Evolutionary conservation across 2,113 vertebrate genomes (phyloP), one percentile per base, ranked within the genome.

Genomic region (Dinomys branickii): DNA sequence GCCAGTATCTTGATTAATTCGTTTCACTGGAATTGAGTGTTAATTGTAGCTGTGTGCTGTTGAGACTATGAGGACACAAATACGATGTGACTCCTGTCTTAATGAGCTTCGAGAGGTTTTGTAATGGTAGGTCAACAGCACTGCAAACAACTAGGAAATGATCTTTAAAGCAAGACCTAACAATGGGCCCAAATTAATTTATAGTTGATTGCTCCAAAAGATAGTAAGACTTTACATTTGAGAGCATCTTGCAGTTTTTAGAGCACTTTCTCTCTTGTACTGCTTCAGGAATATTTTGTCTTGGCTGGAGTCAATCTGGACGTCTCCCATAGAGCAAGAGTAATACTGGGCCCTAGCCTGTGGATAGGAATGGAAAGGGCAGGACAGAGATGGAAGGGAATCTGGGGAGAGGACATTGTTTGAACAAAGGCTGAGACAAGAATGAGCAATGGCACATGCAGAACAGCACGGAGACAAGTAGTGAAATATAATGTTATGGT

Each of bases 1-100:
- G 14, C 38, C 44, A 50, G 92, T 95, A 75, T 91, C 94, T 44
- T 93, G n/a, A 96, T 94, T 56, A 95, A 93, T 93, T 91, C 22
- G 47, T 95, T 88, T 87, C 77, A 47, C 7, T 93, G 63, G 22
- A 91, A 82, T 85, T 95, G 84, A 61, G 12, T 90, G 69, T 94
- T 92, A 84, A 85, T 20, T 85, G 63, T 67, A 84, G 63, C 47
- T 94, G 63, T 71, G 61, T 78, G 35, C 61, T 65, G 26, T 84
- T 65, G 73, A 91, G 47, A 52, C 67, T 30, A 28, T 87, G 71
- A 81, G 17, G 30, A 44, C 50, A 83, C 16, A 97, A 85, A 91
- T 80, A 50, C 7, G 7, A 20, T n/a, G 20, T 86, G 35, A 88
- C 17, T 44, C 44, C 50, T 90, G 30, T 59, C 16, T 88, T 86